Conservation (phyloP, 2,888 invertebrate species). For the Phengaris alcon region DNA sequence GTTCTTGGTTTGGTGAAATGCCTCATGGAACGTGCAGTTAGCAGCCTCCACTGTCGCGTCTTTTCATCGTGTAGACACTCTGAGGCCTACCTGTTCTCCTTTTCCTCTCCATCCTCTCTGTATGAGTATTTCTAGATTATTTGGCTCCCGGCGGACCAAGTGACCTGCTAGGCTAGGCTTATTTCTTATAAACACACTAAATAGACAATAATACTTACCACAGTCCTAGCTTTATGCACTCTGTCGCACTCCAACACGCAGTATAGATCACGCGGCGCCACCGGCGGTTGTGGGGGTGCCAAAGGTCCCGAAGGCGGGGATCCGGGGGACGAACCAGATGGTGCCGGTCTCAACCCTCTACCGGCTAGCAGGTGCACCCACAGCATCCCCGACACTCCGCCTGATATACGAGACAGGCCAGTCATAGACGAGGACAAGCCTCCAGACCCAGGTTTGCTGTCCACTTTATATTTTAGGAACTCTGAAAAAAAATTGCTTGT, state of each 20-base stretch:
- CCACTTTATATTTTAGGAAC: slow-evolving; percentile 94
- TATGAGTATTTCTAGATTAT: too few relatives aligned
- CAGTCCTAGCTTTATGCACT: slow-evolving; percentile 97
- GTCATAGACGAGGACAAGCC: slow-evolving; percentile 80
- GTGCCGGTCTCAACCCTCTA: slow-evolving; percentile 88
- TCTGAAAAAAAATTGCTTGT: slow-evolving; percentile 70
- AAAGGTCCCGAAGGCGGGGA: slow-evolving; percentile 83
- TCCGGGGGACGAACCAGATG: slow-evolving; percentile 84
- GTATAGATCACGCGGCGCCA: slow-evolving; percentile 90
- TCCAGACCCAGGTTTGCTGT: slow-evolving; percentile 81
- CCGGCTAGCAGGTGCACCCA: slow-evolving; percentile 95
- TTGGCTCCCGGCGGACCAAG: too few relatives aligned
- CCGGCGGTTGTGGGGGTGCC: slow-evolving; percentile 66
- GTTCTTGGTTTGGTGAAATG: too few relatives aligned
- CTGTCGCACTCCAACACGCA: slow-evolving; percentile 98
- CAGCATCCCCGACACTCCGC: slow-evolving; percentile 88
- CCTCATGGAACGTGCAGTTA: too few relatives aligned
- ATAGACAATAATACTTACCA: slow-evolving; percentile 74
- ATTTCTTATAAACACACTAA: too few relatives aligned
- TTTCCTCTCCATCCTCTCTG: too few relatives aligned
- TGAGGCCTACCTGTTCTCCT: too few relatives aligned
- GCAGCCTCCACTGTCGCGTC: too few relatives aligned
- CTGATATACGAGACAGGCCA: slow-evolving; percentile 70
- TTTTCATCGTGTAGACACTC: too few relatives aligned
- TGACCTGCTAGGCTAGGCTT: too few relatives aligned